Evolutionary conservation across 1,140 invertebrate genomes (phyloP).

Genomic region (Eriocheir sinensis): DNA sequence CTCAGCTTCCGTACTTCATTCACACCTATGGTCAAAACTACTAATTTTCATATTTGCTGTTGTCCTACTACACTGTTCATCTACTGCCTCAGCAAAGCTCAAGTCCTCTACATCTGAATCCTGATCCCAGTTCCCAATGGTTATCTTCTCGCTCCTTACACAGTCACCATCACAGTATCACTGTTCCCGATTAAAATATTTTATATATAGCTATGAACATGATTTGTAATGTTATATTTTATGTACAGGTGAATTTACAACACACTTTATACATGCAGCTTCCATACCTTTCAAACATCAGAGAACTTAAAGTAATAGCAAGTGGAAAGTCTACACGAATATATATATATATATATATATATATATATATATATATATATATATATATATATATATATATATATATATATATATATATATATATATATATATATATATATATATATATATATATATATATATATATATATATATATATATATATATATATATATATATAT

Average conservation of each 20-base stretch:
- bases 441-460: background rate
- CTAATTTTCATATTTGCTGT: background rate
- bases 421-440: background rate
- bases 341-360: background rate
- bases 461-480: background rate
- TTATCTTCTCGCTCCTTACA: background rate
- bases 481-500: background rate
- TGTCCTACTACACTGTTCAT: too few species aligned
- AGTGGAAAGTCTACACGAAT: too few species aligned
- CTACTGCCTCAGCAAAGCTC: too few species aligned
- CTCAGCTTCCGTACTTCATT: background rate
- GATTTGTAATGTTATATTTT: conserved; percentile 29
- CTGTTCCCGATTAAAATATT: conserved; percentile 45
- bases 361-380: background rate
- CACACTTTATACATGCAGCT: conserved; percentile 40
- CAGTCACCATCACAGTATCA: background rate
- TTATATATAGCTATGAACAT: background rate
- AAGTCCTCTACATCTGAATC: background rate
- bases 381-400: background rate
- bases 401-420: background rate
- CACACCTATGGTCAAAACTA: background rate
- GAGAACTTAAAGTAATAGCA: conserved; percentile 24
- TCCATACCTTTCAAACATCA: background rate
- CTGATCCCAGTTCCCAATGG: background rate
- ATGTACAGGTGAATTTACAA: conserved; percentile 61